Evolutionary conservation across 2,888 invertebrate genomes (phyloP), one percentile per base, ranked within the genome.

Genomic region (Shargacucullia verbasci): DNA sequence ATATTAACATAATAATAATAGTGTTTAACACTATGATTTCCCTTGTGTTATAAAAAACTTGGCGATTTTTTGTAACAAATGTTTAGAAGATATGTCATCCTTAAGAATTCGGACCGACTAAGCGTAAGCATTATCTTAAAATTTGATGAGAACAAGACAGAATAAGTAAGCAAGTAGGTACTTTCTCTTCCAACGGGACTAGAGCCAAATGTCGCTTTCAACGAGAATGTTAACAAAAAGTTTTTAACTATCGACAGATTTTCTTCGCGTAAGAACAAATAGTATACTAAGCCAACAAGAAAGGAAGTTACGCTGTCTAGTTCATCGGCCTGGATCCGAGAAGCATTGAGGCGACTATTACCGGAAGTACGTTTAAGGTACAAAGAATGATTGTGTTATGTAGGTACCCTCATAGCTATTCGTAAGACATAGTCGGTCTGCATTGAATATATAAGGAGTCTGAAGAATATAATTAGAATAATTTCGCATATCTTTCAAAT

Each of bases 241-340:
- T 50, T 57, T n/a, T 53, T 13, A 63, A 50, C 44, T 38, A 53
- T 37, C 25, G 15, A 48, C 40, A 39, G 48, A 65, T 71, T 59
- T 65, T 66, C 46, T 5, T 61, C 48, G 58, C 49, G 43, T 39
- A 43, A 31, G 27, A 57, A 61, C 35, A 67, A 59, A 61, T 70
- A 53, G 52, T 46, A 29, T 29, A 29, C 7, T 29, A 59, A 59
- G 60, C 62, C 56, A 62, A 80, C 82, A 81, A 74, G 81, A 84
- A 85, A 88, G 91, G 90, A 92, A 88, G 84, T 90, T 85, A 84
- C 87, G 78, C 78, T 84, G 78, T 71, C 83, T 86, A 82, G 91
- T 88, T 91, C 90, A 88, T 89, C 87, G 89, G 84, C 90, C 90
- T 85, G 86, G 78, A 83, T 83, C 78, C 80, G 85, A 86, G 86